Percentiles rank a stretch among this genome's conserved stretches.
Conservation (phyloP, 2,888 invertebrate genomes). For the Mythimna pallens region DNA sequence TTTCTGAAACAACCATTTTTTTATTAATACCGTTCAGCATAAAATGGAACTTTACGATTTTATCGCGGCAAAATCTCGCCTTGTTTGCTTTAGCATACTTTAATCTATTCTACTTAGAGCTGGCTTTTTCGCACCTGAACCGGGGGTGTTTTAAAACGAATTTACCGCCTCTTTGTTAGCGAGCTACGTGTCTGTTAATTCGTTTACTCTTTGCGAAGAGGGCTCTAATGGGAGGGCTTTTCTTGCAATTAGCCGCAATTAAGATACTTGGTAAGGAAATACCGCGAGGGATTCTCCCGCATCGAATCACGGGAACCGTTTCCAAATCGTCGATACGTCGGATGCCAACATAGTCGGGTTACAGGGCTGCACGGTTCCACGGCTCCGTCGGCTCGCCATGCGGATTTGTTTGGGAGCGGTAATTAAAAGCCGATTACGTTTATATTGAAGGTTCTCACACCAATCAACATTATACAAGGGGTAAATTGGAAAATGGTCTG, state of each 20-base stretch:
- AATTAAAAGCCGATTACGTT: constrained; percentile 73
- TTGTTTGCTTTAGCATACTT: constrained; percentile 73
- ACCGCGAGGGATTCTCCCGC: constrained; percentile 69
- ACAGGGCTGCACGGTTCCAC: constrained; percentile 11
- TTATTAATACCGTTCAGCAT: constrained; percentile 64
- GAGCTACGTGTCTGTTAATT: constrained; percentile 86
- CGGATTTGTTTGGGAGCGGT: constrained; percentile 68
- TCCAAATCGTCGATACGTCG: constrained; percentile 69
- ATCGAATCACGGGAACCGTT: constrained; percentile 64
- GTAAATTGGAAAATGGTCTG: constrained; percentile 59
- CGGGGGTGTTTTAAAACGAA: constrained; percentile 84
- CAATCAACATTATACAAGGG: constrained; percentile 54
- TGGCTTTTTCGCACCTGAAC: constrained; percentile 86
- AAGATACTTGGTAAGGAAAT: constrained; percentile 84
- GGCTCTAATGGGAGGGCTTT: constrained; percentile 86
- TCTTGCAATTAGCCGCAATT: constrained; percentile 89
- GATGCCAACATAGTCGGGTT: constrained; percentile 63
- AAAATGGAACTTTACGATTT: constrained; percentile 68
- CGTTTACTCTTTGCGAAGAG: constrained; percentile 86
- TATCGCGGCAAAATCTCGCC: constrained; percentile 63
- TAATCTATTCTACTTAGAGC: constrained; percentile 86
- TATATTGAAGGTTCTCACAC: constrained; percentile 64
- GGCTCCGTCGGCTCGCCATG: constrained; percentile 33
- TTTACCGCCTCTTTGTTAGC: constrained; percentile 83
- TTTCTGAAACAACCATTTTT: constrained; percentile 50